Evolutionary conservation across 2,888 invertebrate genomes (phyloP).

Genomic region (Leptopterna dolabrata): DNA sequence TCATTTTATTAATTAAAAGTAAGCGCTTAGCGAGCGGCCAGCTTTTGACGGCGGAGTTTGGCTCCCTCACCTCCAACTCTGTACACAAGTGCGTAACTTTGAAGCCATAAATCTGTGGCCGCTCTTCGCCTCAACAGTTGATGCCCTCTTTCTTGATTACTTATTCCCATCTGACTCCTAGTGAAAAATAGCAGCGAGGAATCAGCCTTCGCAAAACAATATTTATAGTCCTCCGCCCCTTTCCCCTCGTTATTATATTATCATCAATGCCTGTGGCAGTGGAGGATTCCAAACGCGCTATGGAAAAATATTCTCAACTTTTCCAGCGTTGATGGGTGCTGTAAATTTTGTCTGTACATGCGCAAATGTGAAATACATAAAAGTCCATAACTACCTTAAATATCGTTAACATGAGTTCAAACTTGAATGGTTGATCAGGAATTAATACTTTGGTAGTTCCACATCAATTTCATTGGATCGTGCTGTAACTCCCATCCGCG

Average conservation of each 20-base stretch:
- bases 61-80: constrained; percentile 42
- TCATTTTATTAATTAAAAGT: constrained; percentile 43
- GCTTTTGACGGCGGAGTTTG: constrained; percentile 26
- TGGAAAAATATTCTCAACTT: neutral
- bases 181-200: constrained; percentile 37
- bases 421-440: too few relatives aligned
- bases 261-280: neutral
- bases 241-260: neutral
- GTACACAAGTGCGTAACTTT: constrained; percentile 42
- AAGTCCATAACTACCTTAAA: too few relatives aligned
- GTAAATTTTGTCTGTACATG: too few relatives aligned
- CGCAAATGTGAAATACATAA: too few relatives aligned
- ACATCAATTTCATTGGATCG: too few relatives aligned
- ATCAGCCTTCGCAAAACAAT: constrained; percentile 5
- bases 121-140: constrained; percentile 39
- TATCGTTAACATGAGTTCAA: too few relatives aligned
- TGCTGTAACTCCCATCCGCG: too few relatives aligned
- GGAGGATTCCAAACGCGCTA: neutral
- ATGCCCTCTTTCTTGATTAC: constrained; percentile 50
- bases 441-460: too few relatives aligned
- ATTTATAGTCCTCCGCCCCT: neutral
- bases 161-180: constrained; percentile 44
- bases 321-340: neutral
- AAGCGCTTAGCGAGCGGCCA: neutral
- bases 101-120: constrained; percentile 37